Percentiles rank a stretch among this genome's conserved stretches.
Evolutionary conservation across 92 coral and sea anemone species (phyloP).

Genomic region (Bergia sp.): DNA sequence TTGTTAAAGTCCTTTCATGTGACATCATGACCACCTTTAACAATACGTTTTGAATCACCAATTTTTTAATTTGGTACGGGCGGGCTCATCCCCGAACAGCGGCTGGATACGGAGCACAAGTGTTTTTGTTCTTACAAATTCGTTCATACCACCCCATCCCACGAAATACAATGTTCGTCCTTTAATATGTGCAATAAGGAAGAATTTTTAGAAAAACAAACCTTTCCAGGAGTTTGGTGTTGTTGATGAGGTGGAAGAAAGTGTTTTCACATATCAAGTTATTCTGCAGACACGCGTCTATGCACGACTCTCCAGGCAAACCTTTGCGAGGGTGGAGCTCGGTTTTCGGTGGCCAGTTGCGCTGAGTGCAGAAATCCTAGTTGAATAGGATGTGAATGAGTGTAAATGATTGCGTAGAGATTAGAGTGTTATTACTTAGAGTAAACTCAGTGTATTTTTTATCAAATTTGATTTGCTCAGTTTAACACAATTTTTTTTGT

Average conservation of each 20-base stretch:
- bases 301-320: constrained; percentile 73
- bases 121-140: no score
- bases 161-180: no score
- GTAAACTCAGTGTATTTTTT: no score
- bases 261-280: constrained; percentile 78
- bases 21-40: no score
- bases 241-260: constrained; percentile 68
- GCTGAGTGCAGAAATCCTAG: constrained; percentile 53
- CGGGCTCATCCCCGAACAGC: no score
- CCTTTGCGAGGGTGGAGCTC: constrained; percentile 60
- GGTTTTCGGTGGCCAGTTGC: constrained; percentile 76
- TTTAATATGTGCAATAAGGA: background rate
- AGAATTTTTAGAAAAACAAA: constrained; percentile 15
- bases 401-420: no score
- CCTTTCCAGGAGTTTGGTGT: constrained; percentile 62
- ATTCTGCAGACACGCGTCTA: constrained; percentile 62
- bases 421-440: background rate
- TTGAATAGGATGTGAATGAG: background rate
- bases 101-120: no score
- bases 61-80: no score
- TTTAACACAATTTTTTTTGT: no score
- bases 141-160: no score
- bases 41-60: no score
- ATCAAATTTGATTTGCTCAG: no score
- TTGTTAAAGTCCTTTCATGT: constrained; percentile 68